A percentile compares a stretch with the other conserved stretches of the same genome.
Evolutionary conservation across 2,113 vertebrate genomes (phyloP).

Genomic region (Seriola quinqueradiata): DNA sequence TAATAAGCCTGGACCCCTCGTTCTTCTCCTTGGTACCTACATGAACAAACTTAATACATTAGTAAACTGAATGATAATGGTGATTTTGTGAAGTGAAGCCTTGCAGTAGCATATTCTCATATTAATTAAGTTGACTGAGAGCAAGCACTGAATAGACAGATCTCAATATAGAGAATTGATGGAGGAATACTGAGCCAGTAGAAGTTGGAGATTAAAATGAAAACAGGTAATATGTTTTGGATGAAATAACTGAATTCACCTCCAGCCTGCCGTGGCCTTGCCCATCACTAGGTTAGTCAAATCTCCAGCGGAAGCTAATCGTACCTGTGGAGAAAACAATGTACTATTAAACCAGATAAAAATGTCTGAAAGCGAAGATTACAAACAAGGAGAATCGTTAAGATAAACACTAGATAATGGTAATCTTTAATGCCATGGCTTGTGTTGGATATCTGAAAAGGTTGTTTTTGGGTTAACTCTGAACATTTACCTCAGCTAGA

Average conservation of each 20-base stretch:
- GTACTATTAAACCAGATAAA: not conserved
- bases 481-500: conserved; percentile 87
- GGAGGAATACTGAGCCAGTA: not conserved
- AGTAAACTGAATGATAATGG: conserved; percentile 9
- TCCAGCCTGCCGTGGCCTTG: conserved; percentile 91
- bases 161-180: not conserved
- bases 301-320: conserved; percentile 89
- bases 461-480: not conserved
- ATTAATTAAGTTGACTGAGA: not conserved
- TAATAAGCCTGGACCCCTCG: conserved; percentile 90
- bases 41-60: not conserved
- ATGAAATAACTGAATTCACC: conserved; percentile 81
- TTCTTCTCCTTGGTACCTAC: conserved; percentile 91
- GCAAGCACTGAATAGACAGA: not conserved
- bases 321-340: conserved; percentile 84
- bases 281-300: conserved; percentile 87
- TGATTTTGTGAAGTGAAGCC: not conserved
- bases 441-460: not conserved
- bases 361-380: not conserved
- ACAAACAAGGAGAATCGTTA: not conserved
- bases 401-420: not conserved
- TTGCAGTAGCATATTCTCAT: not conserved
- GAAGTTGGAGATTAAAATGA: not conserved
- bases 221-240: not conserved
- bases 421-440: not conserved